Evolutionary conservation across 2,888 invertebrate genomes (phyloP).

Genomic region (Macropis europaea): DNA sequence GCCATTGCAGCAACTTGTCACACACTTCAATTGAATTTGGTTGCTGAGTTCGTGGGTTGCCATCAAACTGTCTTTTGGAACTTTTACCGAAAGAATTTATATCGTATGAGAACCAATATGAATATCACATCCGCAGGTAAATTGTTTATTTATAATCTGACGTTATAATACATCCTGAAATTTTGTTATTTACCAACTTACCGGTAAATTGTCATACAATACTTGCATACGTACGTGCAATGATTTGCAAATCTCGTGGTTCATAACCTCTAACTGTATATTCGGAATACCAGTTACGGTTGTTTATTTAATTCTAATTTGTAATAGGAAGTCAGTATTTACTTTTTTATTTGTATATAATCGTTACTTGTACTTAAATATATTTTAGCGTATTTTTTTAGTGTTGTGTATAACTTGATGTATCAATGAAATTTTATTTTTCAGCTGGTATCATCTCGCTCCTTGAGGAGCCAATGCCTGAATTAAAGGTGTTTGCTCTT

Average conservation of each 20-base stretch:
- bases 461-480: slow-evolving; percentile 95
- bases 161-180: not conserved
- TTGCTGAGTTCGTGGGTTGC: slow-evolving; percentile 34
- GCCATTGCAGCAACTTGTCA: not conserved
- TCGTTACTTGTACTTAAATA: too few relatives aligned
- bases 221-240: slow-evolving; percentile 40
- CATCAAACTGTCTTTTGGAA: slow-evolving; percentile 23
- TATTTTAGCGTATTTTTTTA: not conserved
- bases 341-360: slow-evolving; percentile 15
- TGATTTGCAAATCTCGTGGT: slow-evolving; percentile 74
- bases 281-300: slow-evolving; percentile 1
- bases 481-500: slow-evolving; percentile 95
- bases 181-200: slow-evolving; percentile 5
- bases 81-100: slow-evolving; percentile 27
- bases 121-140: slow-evolving; percentile 80
- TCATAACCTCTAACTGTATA: slow-evolving; percentile 67
- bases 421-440: slow-evolving; percentile 19
- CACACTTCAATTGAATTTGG: slow-evolving; percentile 44
- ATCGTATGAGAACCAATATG: slow-evolving; percentile 67
- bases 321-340: not conserved
- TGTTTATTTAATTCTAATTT: slow-evolving; percentile 2
- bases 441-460: slow-evolving; percentile 96
- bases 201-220: slow-evolving; percentile 4
- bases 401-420: not conserved
- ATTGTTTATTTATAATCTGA: not conserved